Evolutionary conservation across 1,140 invertebrate genomes (phyloP), one percentile per base, ranked within the genome.

Genomic region (Drosophila takahashii): DNA sequence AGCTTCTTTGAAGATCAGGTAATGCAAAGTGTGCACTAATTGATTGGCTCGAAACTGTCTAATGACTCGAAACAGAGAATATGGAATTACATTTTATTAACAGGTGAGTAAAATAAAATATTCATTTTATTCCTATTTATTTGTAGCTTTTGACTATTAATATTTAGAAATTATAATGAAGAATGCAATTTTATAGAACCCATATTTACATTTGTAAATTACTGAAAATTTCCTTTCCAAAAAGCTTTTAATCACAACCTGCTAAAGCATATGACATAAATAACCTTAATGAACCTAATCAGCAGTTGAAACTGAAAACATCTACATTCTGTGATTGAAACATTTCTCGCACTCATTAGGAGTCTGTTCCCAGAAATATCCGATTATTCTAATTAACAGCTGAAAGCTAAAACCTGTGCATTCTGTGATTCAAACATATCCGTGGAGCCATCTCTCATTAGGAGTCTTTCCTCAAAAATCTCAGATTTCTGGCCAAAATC

Each of bases 401-500:
- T 15, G 26, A 15, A 48, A 29, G n/a, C 1, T 8, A 15, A 26
- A 29, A n/a, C 9, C 26, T 9, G 0, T 18, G 2, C 2, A 3
- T 42, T 42, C 39, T 18, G 15, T 42, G 9, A 3, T 10, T 36
- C 15, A 8, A 59, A 50, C 29, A 10, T 27, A 11, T 13, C 27
- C 22, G 26, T n/a, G 11, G 8, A 0, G 8, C 13, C 22, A 9
- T 50, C 18, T 15, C 58, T 42, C 44, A 66, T 62, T 50, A 62
- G 18, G 16, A 22, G 11, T 18, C 11, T 4, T 11, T 16, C 13
- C 6, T 13, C 1, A 16, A n/a, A 62, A 61, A 32, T 34, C 44
- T 32, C 16, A 11, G 44, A 50, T 34, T 62, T 65, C 15, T 42
- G 36, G 29, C 29, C 64, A 1, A 51, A 67, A 67, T 51, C 45